Evolutionary conservation across 2,888 invertebrate genomes (phyloP).

Genomic region (Siphlonurus alternatus): DNA sequence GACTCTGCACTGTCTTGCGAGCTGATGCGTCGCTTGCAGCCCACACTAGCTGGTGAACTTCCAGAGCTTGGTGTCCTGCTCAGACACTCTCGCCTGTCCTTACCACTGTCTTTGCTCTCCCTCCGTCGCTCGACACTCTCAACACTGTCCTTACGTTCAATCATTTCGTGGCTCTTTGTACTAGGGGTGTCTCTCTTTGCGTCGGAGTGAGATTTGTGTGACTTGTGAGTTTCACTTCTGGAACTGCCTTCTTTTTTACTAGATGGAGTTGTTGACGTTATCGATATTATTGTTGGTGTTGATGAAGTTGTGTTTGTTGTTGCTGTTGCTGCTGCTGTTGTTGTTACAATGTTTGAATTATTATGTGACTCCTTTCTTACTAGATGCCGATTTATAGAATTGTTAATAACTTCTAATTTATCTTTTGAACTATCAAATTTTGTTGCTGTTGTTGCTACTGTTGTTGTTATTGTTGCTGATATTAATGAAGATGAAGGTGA

Average conservation of each 20-base stretch:
- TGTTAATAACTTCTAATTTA: background rate
- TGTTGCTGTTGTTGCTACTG: background rate
- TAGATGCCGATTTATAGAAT: background rate
- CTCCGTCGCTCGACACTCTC: slow-evolving; percentile 13
- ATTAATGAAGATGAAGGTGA: background rate
- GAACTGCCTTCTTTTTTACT: background rate
- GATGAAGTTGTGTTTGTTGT: too few relatives aligned
- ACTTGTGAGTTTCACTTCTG: background rate
- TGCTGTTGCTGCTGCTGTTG: too few relatives aligned
- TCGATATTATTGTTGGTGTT: too few relatives aligned
- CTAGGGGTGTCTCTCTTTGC: background rate
- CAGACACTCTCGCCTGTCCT: slow-evolving; percentile 31
- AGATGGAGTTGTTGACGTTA: too few relatives aligned
- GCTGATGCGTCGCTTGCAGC: slow-evolving; percentile 57
- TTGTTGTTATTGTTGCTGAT: background rate
- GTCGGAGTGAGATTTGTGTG: background rate
- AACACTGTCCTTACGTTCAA: slow-evolving; percentile 12
- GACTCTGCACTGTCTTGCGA: slow-evolving; percentile 51
- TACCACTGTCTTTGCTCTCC: slow-evolving; percentile 22
- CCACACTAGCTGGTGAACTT: slow-evolving; percentile 39
- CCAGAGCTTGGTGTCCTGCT: slow-evolving; percentile 30
- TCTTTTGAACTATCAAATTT: background rate
- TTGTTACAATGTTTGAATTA: background rate
- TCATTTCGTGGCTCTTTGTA: slow-evolving; percentile 11
- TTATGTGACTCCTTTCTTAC: background rate